Percentiles rank a stretch among this genome's conserved stretches.
Conservation (phyloP, 2,113 vertebrate species). For the Notothenia rossii region DNA sequence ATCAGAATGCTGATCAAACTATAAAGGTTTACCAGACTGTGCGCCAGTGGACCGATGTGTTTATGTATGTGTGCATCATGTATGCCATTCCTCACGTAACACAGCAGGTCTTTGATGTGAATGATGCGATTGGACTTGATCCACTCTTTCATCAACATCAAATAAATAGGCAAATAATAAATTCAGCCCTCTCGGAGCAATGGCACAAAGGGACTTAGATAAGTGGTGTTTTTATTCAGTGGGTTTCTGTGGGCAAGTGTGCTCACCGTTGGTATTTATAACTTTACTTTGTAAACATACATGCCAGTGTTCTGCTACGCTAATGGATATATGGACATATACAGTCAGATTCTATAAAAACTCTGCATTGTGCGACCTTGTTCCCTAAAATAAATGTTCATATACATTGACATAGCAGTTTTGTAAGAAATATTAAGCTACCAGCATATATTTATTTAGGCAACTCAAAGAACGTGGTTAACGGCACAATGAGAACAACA, state of each 20-base stretch:
- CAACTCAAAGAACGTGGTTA: not conserved
- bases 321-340: not conserved
- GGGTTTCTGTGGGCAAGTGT: constrained; percentile 17
- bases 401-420: not conserved
- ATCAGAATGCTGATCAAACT: constrained; percentile 50
- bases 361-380: not conserved
- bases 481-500: no score
- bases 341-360: not conserved
- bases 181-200: constrained; percentile 23
- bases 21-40: constrained; percentile 9
- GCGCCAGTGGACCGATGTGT: not conserved
- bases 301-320: not conserved
- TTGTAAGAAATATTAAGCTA: constrained; percentile 1
- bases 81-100: constrained; percentile 49
- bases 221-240: constrained; percentile 34
- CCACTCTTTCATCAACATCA: constrained; percentile 73
- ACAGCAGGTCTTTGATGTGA: constrained; percentile 70
- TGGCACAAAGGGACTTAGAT: constrained; percentile 32
- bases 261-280: constrained; percentile 2
- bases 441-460: not conserved
- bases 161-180: constrained; percentile 64
- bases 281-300: not conserved
- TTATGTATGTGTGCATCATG: constrained; percentile 6
- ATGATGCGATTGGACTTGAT: constrained; percentile 69
- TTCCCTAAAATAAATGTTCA: not conserved